Base-by-base conservation (phyloP, 1,140 invertebrate species). In the Drosophila kanapiae region DNA sequence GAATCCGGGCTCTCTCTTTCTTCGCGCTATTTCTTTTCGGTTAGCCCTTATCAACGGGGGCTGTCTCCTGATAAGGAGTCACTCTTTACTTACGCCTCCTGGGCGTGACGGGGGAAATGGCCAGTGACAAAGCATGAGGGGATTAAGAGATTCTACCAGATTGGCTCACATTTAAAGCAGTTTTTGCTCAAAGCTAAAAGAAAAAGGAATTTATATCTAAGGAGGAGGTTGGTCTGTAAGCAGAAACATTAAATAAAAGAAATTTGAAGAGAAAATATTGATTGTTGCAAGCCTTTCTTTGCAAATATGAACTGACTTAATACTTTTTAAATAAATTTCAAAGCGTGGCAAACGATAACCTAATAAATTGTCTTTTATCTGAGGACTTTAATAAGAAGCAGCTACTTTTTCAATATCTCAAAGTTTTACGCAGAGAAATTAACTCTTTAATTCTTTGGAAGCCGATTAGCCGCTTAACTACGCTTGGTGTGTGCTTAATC, bases 11-110 rank as follows among this genome's bases (percentile, higher is more conserved):
- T 18, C 10, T 61, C 62, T 68, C 48, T 54, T 49, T 40, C 18
- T 18, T 67, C 33, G 3, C 42, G 16, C 33, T 35, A 42, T 3
- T 35, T 14, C 35, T 27, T 14, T 31, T n/a, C 45, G 31, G 38
- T 16, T 7, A n/a, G 11, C n/a, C 11, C 63, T 78, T 78, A 78
- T 78, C 75, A 78, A 54, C 43, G 61, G 56, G 56, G 29, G 16
- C 31, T 29, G 57, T 11, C 58, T 31, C n/a, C 10, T 38, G 62
- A 33, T 56, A 56, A 56, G 53, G 53, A 23, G 53, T n/a, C 29
- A 31, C 29, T 56, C 53, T 35, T 56, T 38, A 9, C 23, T 2
- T 23, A 23, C 14, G 38, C 14, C 38, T 40, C 38, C 38, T n/a
- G 38, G 38, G 38, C 38, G 38, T 14, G n/a, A 38, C 13, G 37